phyloP scores from a whole-genome alignment of 1,140 invertebrate species.

The Chymomyza costata region DNA sequence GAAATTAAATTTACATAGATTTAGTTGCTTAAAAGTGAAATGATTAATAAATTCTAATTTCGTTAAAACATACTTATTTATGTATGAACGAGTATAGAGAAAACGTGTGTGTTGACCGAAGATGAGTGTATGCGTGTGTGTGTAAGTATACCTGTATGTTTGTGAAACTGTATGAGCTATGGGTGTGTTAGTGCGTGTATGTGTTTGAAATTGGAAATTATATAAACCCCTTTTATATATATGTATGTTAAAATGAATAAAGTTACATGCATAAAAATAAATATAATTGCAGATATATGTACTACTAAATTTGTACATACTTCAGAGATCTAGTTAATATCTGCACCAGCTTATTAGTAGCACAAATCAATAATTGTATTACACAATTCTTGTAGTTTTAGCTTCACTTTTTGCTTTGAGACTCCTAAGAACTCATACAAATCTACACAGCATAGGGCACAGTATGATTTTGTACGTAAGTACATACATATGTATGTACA shows the following conservation, averaged over 20 bases:
- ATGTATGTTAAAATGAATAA: no score
- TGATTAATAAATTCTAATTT: not conserved
- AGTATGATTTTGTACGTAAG: not conserved
- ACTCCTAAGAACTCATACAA: no score
- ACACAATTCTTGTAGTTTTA: no score
- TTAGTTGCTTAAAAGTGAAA: not conserved
- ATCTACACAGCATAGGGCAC: conserved; percentile 22
- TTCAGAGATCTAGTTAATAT: no score
- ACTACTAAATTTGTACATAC: no score
- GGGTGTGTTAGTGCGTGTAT: conserved; percentile 22
- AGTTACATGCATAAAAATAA: no score
- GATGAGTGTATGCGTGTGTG: not conserved
- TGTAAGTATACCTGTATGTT: conserved; percentile 8
- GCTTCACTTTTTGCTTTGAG: no score
- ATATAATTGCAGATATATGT: no score
- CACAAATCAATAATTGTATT: conserved; percentile 19
- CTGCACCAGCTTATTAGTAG: no score
- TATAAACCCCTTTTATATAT: conserved; percentile 42
- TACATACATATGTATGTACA: conserved; percentile 4
- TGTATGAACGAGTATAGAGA: conserved; percentile 34
- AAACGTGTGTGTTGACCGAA: conserved; percentile 23
- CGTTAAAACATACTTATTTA: conserved; percentile 19
- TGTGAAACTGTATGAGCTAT: conserved; percentile 12
- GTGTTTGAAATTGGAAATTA: conserved; percentile 61
- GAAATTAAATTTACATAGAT: no score